These are phyloP conservation scores for Conopomorpha cramerella DNA, from an alignment of 1,140 invertebrate genomes.

Conservation along the genomic window DNA sequence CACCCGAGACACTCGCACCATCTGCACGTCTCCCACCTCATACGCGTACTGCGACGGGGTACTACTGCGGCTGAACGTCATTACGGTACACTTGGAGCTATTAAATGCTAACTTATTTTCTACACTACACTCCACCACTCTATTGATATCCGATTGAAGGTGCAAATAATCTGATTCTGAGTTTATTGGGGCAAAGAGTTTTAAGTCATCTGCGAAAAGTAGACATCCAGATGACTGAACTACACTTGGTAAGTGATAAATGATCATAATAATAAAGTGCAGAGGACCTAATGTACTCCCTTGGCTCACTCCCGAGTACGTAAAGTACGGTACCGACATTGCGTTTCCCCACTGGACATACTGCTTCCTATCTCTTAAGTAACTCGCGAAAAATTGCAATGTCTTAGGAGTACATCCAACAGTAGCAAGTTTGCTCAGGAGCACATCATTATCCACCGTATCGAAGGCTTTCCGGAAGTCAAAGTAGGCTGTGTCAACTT, in stretches of 20 bases:
- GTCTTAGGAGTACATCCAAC: too few species aligned
- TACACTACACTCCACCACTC: neutral
- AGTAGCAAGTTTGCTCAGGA: too few species aligned
- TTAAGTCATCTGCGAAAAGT: too few species aligned
- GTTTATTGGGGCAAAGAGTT: constrained; percentile 1
- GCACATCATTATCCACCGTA: too few species aligned
- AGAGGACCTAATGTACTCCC: neutral
- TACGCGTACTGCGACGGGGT: neutral
- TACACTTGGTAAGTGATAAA: too few species aligned
- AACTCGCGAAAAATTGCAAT: neutral
- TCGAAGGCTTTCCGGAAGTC: too few species aligned
- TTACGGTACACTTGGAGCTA: neutral
- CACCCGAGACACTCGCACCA: neutral
- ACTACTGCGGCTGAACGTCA: neutral
- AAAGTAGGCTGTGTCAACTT: too few species aligned
- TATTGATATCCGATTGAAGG: constrained; percentile 1
- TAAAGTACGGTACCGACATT: neutral
- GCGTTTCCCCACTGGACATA: neutral
- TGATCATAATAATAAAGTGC: neutral
- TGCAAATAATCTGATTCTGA: neutral
- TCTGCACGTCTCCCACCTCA: neutral
- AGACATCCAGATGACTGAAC: too few species aligned
- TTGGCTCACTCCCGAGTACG: too few species aligned
- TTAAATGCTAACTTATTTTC: constrained; percentile 1
- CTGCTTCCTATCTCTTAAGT: neutral